These are phyloP conservation scores for Phylloscopus trochilus DNA, from an alignment of 2,113 vertebrate species.

Conservation along the genomic window DNA sequence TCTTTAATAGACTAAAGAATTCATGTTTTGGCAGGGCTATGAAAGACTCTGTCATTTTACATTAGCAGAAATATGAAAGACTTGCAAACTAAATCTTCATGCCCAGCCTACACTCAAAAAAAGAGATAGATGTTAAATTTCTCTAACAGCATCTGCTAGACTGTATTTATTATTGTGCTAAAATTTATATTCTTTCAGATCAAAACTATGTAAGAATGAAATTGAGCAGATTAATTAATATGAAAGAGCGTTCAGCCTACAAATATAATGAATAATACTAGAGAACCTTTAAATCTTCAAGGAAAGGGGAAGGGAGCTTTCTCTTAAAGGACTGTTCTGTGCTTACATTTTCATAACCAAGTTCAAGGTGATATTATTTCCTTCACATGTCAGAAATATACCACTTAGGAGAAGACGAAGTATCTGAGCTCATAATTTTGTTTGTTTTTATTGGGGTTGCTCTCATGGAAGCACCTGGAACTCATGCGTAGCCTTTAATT, in stretches of 20 bases:
- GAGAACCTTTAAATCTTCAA: not conserved
- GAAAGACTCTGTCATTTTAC: conserved; percentile 55
- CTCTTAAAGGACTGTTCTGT: not conserved
- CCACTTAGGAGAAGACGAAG: not conserved
- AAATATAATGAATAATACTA: not conserved
- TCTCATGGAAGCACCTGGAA: not conserved
- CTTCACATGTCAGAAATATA: not conserved
- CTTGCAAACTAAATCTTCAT: not conserved
- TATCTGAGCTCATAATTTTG: not conserved
- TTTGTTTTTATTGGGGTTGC: not conserved
- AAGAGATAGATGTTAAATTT: not conserved
- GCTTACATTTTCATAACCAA: not conserved
- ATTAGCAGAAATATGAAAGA: conserved; percentile 41
- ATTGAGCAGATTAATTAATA: not conserved
- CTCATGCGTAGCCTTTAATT: not conserved
- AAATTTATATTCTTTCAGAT: conserved; percentile 12
- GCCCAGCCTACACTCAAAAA: not conserved
- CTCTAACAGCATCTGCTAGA: not conserved
- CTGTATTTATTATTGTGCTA: not conserved
- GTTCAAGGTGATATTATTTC: not conserved
- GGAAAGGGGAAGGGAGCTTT: not conserved
- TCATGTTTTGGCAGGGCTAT: conserved; percentile 63
- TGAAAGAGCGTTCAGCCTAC: not conserved
- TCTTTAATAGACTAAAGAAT: conserved; percentile 58
- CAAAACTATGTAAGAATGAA: not conserved